Percentiles rank a stretch among this genome's conserved stretches.
These are phyloP conservation scores for Aurelia aurita DNA, from an alignment of 30 jellyfish, hydroid and myxozoan genomes.

Conservation along the genomic window DNA sequence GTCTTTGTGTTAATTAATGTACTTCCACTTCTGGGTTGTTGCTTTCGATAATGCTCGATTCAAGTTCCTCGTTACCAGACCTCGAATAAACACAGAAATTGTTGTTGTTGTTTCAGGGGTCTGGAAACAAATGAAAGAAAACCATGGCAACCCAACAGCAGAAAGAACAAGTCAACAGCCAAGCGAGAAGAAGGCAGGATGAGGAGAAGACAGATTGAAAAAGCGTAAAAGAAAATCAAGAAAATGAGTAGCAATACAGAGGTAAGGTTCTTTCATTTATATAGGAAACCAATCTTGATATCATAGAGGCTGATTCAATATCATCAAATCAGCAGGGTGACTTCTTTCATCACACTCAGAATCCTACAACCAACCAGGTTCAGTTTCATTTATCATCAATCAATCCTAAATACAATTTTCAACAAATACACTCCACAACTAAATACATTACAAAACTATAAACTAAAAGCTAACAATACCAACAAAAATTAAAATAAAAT, in stretches of 20 bases:
- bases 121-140: neutral
- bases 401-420: too few relatives aligned
- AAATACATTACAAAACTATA: too few relatives aligned
- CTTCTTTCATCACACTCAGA: too few relatives aligned
- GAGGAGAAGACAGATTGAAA: neutral
- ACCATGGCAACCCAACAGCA: conserved; percentile 26
- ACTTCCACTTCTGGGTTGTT: too few relatives aligned
- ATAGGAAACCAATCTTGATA: neutral
- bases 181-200: neutral
- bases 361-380: too few relatives aligned
- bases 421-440: too few relatives aligned
- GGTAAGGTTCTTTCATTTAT: conserved; percentile 1
- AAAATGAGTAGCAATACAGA: conserved; percentile 29
- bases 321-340: neutral
- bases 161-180: neutral
- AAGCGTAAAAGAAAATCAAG: neutral
- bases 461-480: too few relatives aligned
- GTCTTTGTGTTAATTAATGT: too few relatives aligned
- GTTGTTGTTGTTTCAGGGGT: neutral
- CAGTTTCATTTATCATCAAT: too few relatives aligned
- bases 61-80: conserved; percentile 74
- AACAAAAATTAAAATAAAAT: too few relatives aligned
- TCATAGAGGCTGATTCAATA: too few relatives aligned
- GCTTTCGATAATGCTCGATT: neutral
- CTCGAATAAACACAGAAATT: neutral